Conservation (phyloP, 2,888 invertebrate genomes). For the Gryllus longicercus region DNA sequence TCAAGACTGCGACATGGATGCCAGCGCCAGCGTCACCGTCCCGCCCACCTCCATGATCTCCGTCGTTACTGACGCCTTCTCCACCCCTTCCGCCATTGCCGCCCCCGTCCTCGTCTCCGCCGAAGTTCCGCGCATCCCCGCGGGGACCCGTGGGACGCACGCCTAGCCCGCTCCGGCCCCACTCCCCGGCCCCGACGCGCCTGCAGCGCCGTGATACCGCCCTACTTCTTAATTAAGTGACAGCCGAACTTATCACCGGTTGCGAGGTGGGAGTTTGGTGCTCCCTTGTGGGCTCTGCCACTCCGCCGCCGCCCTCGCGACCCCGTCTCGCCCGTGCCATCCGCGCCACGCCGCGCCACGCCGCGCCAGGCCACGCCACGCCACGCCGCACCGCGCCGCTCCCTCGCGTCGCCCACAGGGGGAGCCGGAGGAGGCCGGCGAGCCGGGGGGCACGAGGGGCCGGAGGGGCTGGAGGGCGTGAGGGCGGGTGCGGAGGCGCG, state of each 20-base stretch:
- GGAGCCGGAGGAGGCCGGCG: too few species aligned
- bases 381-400: too few species aligned
- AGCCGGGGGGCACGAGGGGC: too few species aligned
- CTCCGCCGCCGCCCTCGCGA: conserved; percentile 1
- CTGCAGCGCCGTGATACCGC: neutral
- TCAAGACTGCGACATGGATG: too few species aligned
- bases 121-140: neutral
- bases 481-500: neutral
- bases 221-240: conserved; percentile 9
- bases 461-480: neutral
- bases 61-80: too few species aligned
- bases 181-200: neutral
- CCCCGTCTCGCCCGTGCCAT: neutral
- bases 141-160: neutral
- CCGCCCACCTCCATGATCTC: too few species aligned
- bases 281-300: neutral
- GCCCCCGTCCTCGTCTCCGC: neutral
- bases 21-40: too few species aligned
- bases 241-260: neutral
- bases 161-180: too few species aligned
- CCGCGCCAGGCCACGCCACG: too few species aligned
- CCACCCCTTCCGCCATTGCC: too few species aligned
- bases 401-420: too few species aligned
- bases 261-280: neutral
- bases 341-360: neutral